phyloP scores from a whole-genome alignment of 37 sponge, comb jelly and placozoan species.

The Theonella swinhoei region DNA sequence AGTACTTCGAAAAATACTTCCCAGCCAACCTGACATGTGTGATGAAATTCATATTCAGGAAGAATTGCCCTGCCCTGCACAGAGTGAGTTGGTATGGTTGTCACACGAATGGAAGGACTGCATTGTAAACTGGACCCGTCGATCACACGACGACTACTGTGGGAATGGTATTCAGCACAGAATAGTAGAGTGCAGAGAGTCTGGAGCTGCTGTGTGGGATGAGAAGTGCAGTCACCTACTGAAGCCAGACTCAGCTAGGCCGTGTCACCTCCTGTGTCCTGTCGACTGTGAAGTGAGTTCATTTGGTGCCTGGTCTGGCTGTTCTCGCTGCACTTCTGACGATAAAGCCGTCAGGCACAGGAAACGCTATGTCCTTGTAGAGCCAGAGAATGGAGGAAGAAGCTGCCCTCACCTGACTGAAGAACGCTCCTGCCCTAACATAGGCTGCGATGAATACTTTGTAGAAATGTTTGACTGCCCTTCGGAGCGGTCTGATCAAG shows the following conservation, averaged over 20 bases:
- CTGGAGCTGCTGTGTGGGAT: not conserved
- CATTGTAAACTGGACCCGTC: not conserved
- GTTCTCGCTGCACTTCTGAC: not conserved
- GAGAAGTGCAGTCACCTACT: not conserved
- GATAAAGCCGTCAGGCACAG: not conserved
- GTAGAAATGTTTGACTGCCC: not conserved
- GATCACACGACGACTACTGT: constrained; percentile 7
- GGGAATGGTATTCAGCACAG: constrained; percentile 18
- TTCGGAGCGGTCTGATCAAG: not conserved
- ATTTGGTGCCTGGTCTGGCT: constrained; percentile 21
- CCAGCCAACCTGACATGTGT: not conserved
- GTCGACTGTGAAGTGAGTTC: constrained; percentile 30
- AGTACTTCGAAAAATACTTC: constrained; percentile 10
- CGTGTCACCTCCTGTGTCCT: constrained; percentile 31
- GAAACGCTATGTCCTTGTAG: not conserved
- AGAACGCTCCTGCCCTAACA: not conserved
- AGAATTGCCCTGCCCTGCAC: not conserved
- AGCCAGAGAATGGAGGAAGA: constrained; percentile 8
- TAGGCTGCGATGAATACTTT: not conserved
- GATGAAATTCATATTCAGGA: not conserved
- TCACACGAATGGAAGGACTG: constrained; percentile 17
- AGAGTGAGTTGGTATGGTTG: not conserved
- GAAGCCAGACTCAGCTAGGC: not conserved
- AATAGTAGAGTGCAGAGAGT: constrained; percentile 5
- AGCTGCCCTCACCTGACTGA: constrained; percentile 16